These are phyloP conservation scores for Perizoma flavofasciatum DNA, from an alignment of 2,888 invertebrate genomes.

Conservation along the genomic window DNA sequence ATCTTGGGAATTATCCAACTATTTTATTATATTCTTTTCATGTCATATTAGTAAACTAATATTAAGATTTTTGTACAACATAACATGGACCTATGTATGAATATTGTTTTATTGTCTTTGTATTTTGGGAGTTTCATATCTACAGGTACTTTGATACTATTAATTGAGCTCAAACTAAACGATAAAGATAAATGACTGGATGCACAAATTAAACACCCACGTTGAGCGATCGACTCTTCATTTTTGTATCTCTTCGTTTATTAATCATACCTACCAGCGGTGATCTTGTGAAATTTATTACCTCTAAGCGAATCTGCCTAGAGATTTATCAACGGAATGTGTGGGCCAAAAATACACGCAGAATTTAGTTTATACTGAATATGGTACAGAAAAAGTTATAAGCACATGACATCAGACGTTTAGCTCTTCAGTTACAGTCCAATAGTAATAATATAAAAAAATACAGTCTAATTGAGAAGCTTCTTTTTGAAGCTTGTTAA, in stretches of 20 bases:
- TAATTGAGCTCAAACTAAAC: conserved; percentile 52
- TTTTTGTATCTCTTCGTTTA: conserved; percentile 77
- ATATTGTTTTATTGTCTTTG: background rate
- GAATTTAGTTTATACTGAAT: conserved; percentile 38
- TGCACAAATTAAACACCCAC: conserved; percentile 81
- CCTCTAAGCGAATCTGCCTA: conserved; percentile 79
- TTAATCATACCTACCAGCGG: conserved; percentile 79
- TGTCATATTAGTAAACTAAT: no score
- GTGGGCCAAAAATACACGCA: conserved; percentile 60
- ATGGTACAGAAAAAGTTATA: conserved; percentile 14
- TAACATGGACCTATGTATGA: no score
- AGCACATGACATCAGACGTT: no score
- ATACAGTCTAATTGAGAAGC: background rate
- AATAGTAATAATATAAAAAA: background rate
- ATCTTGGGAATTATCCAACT: no score
- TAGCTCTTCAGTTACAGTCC: background rate
- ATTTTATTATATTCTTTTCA: no score
- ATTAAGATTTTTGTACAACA: no score
- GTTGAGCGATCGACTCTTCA: conserved; percentile 78
- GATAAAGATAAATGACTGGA: conserved; percentile 73
- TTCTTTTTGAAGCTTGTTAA: no score
- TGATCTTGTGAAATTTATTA: conserved; percentile 82
- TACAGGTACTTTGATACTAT: background rate
- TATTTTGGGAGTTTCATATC: conserved; percentile 10
- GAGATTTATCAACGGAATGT: conserved; percentile 80